Base-by-base conservation (phyloP, 1,140 invertebrate species). In the Penaeus japonicus region DNA sequence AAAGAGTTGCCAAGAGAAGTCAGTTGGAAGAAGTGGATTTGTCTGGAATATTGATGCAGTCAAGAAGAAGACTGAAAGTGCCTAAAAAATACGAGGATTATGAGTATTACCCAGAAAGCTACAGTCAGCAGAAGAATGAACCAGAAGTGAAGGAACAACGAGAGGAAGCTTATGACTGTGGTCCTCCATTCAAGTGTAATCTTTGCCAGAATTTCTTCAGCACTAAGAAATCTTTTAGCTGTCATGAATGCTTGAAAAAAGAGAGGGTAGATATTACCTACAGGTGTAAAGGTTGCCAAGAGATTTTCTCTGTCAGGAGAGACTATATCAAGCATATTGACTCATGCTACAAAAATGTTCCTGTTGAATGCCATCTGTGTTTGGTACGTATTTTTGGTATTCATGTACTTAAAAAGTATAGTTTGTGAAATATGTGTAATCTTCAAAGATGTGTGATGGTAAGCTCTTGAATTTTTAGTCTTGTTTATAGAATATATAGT, bases 281-380 rank as follows among this genome's bases (percentile, higher is more conserved):
- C 35, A 81, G 24, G 2, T 87, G 85, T 20, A 87, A 87, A 30
- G 85, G 85, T 18, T 87, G 85, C 35, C 77, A 62, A 47, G 55
- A 20, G 47, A 32, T 53, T 1, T 87, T 87, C 39, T 22, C 59
- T n/a, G 32, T 87, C 27, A 80, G 85, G 55, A 79, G 39, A 32
- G 77, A 87, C 20, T 87, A 87, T 32, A 80, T 87, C 32, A 87
- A 87, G n/a, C 85, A 87, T 79, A 80, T 54, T 27, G 73, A 87
- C 5, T 32, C 47, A 10, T 87, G 85, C 77, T 87, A 87, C 77
- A 87, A 87, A 53, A 87, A 87, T 53, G 32, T 80, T 30, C 85
- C 85, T 17, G 85, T 87, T 20, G 65, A 32, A 1, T 87, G 85
- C 62, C 32, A 53, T 27, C n/a, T 87, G 35, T 87, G 85, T 54